Evolutionary conservation across 2,888 invertebrate genomes (phyloP).

Genomic region (Synergus umbraculus): DNA sequence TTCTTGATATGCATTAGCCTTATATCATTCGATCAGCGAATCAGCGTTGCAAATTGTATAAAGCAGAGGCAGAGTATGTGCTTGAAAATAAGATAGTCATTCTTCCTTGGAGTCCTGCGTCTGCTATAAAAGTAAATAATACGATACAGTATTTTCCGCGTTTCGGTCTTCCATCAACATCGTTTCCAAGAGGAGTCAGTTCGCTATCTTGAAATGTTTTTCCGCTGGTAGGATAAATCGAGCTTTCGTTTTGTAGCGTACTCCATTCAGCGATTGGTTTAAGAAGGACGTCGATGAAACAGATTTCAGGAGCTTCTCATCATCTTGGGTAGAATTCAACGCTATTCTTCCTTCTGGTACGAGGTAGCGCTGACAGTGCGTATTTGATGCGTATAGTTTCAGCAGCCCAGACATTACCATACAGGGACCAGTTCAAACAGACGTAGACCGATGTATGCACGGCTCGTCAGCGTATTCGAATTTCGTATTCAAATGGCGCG

Average conservation of each 20-base stretch:
- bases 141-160: constrained; percentile 35
- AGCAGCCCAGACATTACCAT: constrained; percentile 68
- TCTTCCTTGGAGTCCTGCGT: not conserved
- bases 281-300: not conserved
- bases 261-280: not conserved
- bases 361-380: constrained; percentile 37
- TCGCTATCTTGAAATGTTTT: constrained; percentile 4
- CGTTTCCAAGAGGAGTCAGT: constrained; percentile 24
- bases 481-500: constrained; percentile 75
- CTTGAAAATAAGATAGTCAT: constrained; percentile 21
- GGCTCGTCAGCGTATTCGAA: constrained; percentile 75
- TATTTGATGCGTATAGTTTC: constrained; percentile 28
- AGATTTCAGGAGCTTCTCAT: constrained; percentile 23
- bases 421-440: constrained; percentile 75
- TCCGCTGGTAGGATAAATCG: constrained; percentile 15
- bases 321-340: constrained; percentile 5
- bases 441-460: constrained; percentile 74
- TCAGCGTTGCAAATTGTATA: constrained; percentile 35
- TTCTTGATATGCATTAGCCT: constrained; percentile 32
- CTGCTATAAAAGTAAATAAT: constrained; percentile 27
- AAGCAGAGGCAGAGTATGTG: constrained; percentile 26
- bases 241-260: constrained; percentile 4
- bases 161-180: not conserved
- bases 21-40: constrained; percentile 36
- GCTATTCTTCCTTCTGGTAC: constrained; percentile 5